Percentiles rank a stretch among this genome's conserved stretches.
Conservation (phyloP, 2,888 invertebrate genomes). For the Cepaea hortensis region DNA sequence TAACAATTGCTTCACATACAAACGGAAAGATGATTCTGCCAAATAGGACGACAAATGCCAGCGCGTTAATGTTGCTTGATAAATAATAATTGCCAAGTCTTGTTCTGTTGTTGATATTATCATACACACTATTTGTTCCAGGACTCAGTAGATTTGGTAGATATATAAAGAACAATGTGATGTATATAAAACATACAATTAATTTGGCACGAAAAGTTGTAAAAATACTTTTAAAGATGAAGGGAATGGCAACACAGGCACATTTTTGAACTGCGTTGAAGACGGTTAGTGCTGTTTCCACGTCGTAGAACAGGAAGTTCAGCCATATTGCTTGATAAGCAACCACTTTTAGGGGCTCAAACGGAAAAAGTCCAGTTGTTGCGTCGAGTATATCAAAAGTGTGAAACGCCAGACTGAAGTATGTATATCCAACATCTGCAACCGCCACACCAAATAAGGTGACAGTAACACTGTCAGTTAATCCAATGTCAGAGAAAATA, state of each 20-base stretch:
- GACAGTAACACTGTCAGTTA: slow-evolving; percentile 10
- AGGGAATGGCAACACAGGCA: not conserved
- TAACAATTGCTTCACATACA: not conserved
- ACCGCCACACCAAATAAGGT: slow-evolving; percentile 5
- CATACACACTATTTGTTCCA: not conserved
- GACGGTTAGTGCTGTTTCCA: not conserved
- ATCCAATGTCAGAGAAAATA: not conserved
- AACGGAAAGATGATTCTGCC: not conserved
- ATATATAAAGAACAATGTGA: not conserved
- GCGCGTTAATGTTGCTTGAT: not conserved
- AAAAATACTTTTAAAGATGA: slow-evolving; percentile 24
- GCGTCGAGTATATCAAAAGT: not conserved
- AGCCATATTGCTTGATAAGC: not conserved
- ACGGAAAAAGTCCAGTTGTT: not conserved
- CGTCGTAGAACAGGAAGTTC: not conserved
- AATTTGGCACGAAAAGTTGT: not conserved
- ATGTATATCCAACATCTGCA: not conserved
- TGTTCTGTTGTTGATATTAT: not conserved
- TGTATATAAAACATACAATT: not conserved
- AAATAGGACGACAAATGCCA: not conserved
- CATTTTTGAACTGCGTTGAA: slow-evolving; percentile 32
- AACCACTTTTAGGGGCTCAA: not conserved
- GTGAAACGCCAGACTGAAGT: not conserved
- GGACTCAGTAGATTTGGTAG: slow-evolving; percentile 12
- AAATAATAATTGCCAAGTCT: not conserved